Base-by-base conservation (phyloP, 2,797 vertebrate genomes). In the Triplophysa bombifrons region DNA sequence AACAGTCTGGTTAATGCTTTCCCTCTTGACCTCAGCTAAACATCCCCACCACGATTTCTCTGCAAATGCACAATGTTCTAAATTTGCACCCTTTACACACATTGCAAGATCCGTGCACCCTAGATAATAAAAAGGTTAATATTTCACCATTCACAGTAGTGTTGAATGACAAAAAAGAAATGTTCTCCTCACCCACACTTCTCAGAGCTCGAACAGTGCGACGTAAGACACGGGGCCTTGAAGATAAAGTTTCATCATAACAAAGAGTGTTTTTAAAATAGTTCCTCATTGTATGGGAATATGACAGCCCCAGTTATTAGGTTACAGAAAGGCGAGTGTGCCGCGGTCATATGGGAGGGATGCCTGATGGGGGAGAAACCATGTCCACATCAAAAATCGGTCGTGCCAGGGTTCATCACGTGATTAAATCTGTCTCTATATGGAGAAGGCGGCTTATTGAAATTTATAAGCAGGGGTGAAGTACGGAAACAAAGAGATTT, bases 231-330 rank as follows among this genome's bases (percentile, higher is more conserved):
- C 38, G 14, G 17, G 51, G 61, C 72, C 80, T 72, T 51, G 69
- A 74, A 82, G 85, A 78, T 82, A 65, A 70, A 53, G 27, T 74
- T 84, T 86, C 71, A 84, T 74, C 75, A 73, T 22, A 77, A 74
- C 67, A 74, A 70, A 61, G 50, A 70, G 12, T 34, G 34, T 20
- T 74, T 70, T 68, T 75, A 76, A 82, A 81, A 85, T 68, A 84
- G 79, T 9, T 76, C 72, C 25, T 72, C 51, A 69, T 70, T 84
- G 78, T 84, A 64, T 48, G 22, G 34, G 25, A 60, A 83, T 4
- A 22, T 79, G 74, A 77, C 74, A 73, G 74, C 58, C 73, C 34
- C n/a, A 34, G 44, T 74, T 80, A 84, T 64, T 78, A 79, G 48
- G 82, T 86, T 87, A 80, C 83, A 41, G 61, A 34, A 48, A 77